Evolutionary conservation across 2,888 invertebrate genomes (phyloP).

Genomic region (Cybosia mesomella): DNA sequence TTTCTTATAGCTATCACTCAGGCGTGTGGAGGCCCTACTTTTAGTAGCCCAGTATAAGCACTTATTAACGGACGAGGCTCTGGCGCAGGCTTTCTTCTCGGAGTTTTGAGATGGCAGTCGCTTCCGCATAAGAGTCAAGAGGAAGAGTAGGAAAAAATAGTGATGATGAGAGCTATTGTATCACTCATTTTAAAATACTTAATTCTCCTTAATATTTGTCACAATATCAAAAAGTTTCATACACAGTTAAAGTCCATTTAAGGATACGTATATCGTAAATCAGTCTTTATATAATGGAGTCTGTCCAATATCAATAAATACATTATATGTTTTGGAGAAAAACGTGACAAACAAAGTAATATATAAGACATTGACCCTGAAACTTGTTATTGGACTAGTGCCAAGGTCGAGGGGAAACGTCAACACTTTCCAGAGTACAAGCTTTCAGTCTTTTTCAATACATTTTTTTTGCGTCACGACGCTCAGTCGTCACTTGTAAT

Average conservation of each 20-base stretch:
- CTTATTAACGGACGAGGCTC: too few relatives aligned
- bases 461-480: neutral
- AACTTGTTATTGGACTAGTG: slow-evolving; percentile 33
- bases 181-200: neutral
- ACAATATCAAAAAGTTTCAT: neutral
- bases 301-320: slow-evolving; percentile 10
- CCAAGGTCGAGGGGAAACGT: slow-evolving; percentile 28
- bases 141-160: too few relatives aligned
- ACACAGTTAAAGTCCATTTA: neutral
- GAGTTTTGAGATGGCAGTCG: too few relatives aligned
- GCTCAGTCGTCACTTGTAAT: neutral
- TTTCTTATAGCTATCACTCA: too few relatives aligned
- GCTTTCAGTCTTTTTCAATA: neutral
- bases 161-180: too few relatives aligned
- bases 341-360: slow-evolving; percentile 48
- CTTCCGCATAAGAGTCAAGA: too few relatives aligned
- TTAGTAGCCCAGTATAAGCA: too few relatives aligned
- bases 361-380: slow-evolving; percentile 48
- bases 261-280: slow-evolving; percentile 11
- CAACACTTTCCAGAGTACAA: slow-evolving; percentile 26
- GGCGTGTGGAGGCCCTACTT: too few relatives aligned
- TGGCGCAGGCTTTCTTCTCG: too few relatives aligned
- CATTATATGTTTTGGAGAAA: slow-evolving; percentile 9
- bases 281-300: slow-evolving; percentile 15
- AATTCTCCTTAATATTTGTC: neutral